Evolutionary conservation across 1,140 invertebrate genomes (phyloP), one percentile per base, ranked within the genome.

Genomic region (Platyscapa corneri): DNA sequence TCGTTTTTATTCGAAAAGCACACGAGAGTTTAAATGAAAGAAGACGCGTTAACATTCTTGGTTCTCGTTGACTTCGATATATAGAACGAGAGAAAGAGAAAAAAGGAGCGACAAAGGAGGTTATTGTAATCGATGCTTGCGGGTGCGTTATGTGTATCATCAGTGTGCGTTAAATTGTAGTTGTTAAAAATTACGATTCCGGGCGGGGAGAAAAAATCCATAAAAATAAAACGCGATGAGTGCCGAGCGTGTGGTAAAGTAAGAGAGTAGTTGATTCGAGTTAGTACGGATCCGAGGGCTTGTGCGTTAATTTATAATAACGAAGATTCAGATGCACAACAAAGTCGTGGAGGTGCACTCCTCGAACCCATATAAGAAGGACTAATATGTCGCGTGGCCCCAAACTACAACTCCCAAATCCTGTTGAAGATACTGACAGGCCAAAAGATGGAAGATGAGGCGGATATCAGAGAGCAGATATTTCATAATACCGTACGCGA

Each of bases 401-500:
- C 75, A 12, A 53, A n/a, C 49, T 74, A 42, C 70, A 27, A 42
- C 8, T 42, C 37, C 23, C 39, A 39, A 27, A 32, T 77, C 75
- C 42, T 77, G 42, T 34, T 53, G n/a, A 34, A 53, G 42, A 23
- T 34, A 77, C 75, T 87, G 87, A 82, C 74, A 78, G 56, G 34
- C 60, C 81, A 67, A 79, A 81, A 80, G 34, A 65, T 93, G 93
- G 96, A 96, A 90, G 95, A 95, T 92, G 95, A 95, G 76, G 95
- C 95, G 80, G 96, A 97, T 92, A 93, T 97, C 87, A 94, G 96
- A 89, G 96, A 97, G 92, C 97, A 97, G 93, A 95, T 97, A 91
- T 99, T 99, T 94, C 97, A 98, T 93, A 98, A 98, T 91, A 98
- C 97, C 90, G 96, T 99, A 84, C 94, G 98, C 87, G 97, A 98